phyloP scores from a whole-genome alignment of 2,113 vertebrate species.

The Stigmatopora nigra region DNA sequence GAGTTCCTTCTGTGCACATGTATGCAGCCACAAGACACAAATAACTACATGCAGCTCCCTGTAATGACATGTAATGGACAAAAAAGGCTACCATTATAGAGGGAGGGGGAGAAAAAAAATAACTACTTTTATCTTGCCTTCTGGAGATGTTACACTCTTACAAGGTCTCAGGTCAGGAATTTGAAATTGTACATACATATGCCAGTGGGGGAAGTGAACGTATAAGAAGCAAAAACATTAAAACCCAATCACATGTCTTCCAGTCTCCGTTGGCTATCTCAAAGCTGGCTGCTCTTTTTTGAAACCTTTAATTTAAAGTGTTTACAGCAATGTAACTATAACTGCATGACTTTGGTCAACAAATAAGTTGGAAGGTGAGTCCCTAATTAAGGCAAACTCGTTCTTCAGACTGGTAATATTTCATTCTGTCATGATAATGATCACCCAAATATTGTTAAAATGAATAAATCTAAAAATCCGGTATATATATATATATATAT shows the following conservation, averaged over 20 bases:
- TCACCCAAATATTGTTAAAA: neutral
- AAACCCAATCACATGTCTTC: constrained; percentile 29
- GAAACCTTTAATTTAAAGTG: constrained; percentile 44
- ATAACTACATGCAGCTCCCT: constrained; percentile 67
- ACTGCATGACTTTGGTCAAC: constrained; percentile 46
- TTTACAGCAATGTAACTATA: constrained; percentile 41
- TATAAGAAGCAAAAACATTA: constrained; percentile 21
- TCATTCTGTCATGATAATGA: constrained; percentile 10
- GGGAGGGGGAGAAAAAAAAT: constrained; percentile 45
- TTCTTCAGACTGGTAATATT: constrained; percentile 25
- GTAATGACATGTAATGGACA: constrained; percentile 69
- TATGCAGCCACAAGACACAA: constrained; percentile 72
- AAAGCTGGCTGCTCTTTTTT: constrained; percentile 26
- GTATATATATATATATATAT: too few relatives aligned
- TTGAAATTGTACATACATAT: constrained; percentile 28
- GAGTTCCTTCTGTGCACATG: constrained; percentile 65
- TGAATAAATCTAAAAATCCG: too few relatives aligned
- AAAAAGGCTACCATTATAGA: constrained; percentile 64
- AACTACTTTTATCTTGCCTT: constrained; percentile 57
- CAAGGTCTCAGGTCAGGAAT: constrained; percentile 47
- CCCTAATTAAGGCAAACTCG: constrained; percentile 14
- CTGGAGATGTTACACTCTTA: constrained; percentile 47
- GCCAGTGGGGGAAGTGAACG: constrained; percentile 21
- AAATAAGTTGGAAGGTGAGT: constrained; percentile 39
- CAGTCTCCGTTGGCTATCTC: constrained; percentile 12